Evolutionary conservation across 2,888 invertebrate genomes (phyloP).

Genomic region (Therioaphis trifolii): DNA sequence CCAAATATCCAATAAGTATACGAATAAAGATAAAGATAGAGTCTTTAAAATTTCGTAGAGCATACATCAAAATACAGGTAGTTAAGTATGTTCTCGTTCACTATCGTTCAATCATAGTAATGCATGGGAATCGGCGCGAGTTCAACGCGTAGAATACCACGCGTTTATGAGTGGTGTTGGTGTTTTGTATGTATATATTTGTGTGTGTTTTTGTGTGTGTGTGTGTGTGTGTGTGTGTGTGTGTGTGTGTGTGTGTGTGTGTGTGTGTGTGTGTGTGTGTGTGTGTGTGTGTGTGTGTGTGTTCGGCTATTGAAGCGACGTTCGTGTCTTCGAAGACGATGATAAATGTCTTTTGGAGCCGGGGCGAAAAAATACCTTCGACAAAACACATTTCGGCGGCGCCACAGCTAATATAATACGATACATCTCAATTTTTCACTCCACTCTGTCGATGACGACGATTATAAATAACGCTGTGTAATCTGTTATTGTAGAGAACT

Average conservation of each 20-base stretch:
- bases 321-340: background rate
- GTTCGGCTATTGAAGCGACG: background rate
- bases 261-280: no score
- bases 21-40: no score
- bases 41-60: background rate
- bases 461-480: no score
- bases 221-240: no score
- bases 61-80: background rate
- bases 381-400: background rate
- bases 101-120: background rate
- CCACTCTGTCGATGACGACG: fast-evolving
- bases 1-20: no score
- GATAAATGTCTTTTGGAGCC: background rate
- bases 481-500: no score
- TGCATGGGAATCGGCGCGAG: background rate
- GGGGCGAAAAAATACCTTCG: background rate
- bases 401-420: background rate
- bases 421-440: background rate
- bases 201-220: no score
- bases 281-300: background rate
- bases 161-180: no score
- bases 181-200: no score
- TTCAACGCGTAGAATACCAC: background rate
- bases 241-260: no score
- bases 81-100: no score